Percentiles rank a stretch among this genome's conserved stretches.
These are phyloP conservation scores for Pogonognathellus flavescens DNA, from an alignment of 1,140 invertebrate species.

Conservation along the genomic window DNA sequence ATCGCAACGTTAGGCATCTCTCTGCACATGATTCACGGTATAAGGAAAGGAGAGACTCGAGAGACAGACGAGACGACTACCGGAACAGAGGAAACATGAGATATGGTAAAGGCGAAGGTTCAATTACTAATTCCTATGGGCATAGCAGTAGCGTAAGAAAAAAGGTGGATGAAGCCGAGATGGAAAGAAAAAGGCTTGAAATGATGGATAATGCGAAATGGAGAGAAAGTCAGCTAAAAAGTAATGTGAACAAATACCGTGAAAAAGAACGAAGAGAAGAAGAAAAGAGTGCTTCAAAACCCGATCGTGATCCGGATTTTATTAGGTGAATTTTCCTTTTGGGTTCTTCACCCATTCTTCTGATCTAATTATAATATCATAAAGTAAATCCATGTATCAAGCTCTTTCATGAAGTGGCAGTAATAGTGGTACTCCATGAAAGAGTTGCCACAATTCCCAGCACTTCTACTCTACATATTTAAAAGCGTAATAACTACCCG, in stretches of 20 bases:
- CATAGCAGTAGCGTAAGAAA: constrained; percentile 66
- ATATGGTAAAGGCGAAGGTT: neutral
- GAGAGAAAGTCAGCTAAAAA: constrained; percentile 78
- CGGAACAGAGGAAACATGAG: neutral
- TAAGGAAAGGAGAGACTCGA: constrained; percentile 36
- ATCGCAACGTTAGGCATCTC: neutral
- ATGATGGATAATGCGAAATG: constrained; percentile 86
- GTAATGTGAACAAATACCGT: constrained; percentile 77
- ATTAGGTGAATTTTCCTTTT: constrained; percentile 71
- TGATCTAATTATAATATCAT: no score
- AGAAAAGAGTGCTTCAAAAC: constrained; percentile 69
- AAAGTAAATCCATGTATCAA: no score
- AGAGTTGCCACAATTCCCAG: no score
- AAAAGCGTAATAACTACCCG: no score
- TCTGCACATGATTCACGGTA: neutral
- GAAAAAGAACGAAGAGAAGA: constrained; percentile 77
- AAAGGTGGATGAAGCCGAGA: constrained; percentile 78
- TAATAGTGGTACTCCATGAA: no score
- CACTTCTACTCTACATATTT: no score
- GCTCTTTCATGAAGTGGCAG: no score
- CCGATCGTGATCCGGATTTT: constrained; percentile 72
- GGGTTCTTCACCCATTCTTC: neutral
- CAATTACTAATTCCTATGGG: constrained; percentile 31
- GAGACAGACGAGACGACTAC: constrained; percentile 17
- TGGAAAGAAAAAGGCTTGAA: constrained; percentile 79